These are phyloP conservation scores for Blastomussa wellsi DNA, from an alignment of 92 coral and sea anemone genomes.

Conservation along the genomic window DNA sequence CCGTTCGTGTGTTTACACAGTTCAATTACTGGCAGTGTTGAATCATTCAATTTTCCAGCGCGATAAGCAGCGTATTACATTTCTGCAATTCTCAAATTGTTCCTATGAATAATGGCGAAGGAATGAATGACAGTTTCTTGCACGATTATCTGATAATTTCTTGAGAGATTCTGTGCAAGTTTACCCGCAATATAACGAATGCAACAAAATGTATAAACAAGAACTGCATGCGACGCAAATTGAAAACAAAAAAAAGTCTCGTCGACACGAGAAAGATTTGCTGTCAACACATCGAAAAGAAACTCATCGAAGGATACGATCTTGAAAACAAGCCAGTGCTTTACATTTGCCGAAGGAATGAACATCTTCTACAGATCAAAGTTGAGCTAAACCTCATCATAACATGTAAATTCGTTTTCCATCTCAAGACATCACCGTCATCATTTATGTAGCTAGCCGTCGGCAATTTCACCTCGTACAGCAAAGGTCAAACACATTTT, in stretches of 20 bases:
- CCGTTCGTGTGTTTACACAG: conserved; percentile 26
- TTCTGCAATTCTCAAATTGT: conserved; percentile 7
- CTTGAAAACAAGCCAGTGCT: conserved; percentile 2
- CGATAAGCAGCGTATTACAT: not conserved
- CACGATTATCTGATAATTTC: not conserved
- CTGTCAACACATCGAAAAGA: conserved; percentile 24
- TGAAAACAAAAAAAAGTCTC: conserved; percentile 18
- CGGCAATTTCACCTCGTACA: conserved; percentile 2
- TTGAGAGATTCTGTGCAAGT: not conserved
- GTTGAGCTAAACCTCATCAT: not conserved
- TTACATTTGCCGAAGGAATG: not conserved
- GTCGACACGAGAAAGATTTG: conserved; percentile 15
- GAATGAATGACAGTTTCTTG: not conserved
- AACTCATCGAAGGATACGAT: not conserved
- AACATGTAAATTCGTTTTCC: not conserved
- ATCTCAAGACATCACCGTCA: not conserved
- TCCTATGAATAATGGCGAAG: not conserved
- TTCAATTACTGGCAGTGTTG: conserved; percentile 7
- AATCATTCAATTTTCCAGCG: not conserved
- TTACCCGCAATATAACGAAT: not conserved
- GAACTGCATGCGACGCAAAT: conserved; percentile 14
- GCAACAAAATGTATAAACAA: not conserved
- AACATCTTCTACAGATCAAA: not conserved
- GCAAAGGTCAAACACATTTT: conserved; percentile 7
- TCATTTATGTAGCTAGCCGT: not conserved